Base-by-base conservation (phyloP, 1,140 invertebrate species). In the Pseudomyrmex concolor region DNA sequence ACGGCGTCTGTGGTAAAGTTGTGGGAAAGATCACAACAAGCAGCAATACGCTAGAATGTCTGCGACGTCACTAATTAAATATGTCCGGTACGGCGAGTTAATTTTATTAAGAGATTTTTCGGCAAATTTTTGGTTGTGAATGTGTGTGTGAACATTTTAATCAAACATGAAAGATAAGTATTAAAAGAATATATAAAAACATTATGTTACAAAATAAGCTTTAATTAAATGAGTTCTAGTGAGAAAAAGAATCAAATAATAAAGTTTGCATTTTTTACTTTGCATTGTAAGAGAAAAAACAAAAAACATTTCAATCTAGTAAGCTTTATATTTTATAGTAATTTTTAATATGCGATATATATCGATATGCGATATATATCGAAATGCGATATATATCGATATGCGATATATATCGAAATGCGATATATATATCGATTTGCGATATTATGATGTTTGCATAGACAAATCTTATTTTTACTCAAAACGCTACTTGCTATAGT, bases 241-340 rank as follows among this genome's bases (percentile, higher is more conserved):
- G 0, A n/a, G 34, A 76, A 66, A 64, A n/a, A n/a, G 3, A 5
- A 34, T 9, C 25, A 64, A 50, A 64, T 10, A 45, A 55, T 57
- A 34, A 34, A 34, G 2, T 59, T 50, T 22, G 9, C 1, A 62
- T 4, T 63, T 1, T 50, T 74, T 63, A 45, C 0, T 50, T 74
- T 63, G 34, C 10, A 60, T 62, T 12, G 9, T 15, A 25, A n/a
- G 15, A n/a, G 25, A 71, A 74, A 63, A n/a, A 74, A 48, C n/a
- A 34, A 34, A 34, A 34, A 34, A 34, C 34, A 34, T 34, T 5
- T 34, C 34, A 34, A 45, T 45, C 45, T 13, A 43, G 34, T 13
- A 19, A 22, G 43, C 43, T 17, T 8, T 34, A 55, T 19, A 10
- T 0, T 72, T 55, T 17, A 57, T 60, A 60, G 60, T 19, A 57